These are phyloP conservation scores for Platalea minor DNA, from an alignment of 2,797 vertebrate genomes.

Conservation along the genomic window DNA sequence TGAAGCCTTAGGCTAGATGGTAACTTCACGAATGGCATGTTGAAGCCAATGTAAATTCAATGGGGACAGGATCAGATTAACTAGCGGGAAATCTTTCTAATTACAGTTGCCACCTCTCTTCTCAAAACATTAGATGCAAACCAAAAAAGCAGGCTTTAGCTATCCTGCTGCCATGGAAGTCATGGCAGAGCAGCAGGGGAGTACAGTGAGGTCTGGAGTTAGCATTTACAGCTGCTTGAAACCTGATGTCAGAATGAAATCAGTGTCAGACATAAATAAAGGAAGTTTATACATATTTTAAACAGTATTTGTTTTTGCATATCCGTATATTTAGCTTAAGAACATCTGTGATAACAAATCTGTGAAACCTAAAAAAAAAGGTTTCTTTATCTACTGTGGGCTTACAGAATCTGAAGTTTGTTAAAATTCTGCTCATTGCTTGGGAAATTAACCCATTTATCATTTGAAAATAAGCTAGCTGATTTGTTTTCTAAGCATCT, in stretches of 20 bases:
- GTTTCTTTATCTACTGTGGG: background rate
- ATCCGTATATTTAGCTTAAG: constrained; percentile 53
- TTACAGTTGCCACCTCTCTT: background rate
- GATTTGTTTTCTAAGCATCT: background rate
- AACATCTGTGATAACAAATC: constrained; percentile 63
- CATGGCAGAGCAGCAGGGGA: background rate
- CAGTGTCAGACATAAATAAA: constrained; percentile 60
- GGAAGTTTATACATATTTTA: constrained; percentile 62
- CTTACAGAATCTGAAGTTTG: background rate
- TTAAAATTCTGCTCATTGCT: background rate
- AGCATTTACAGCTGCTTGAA: constrained; percentile 35
- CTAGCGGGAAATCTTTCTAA: background rate
- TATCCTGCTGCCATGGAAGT: background rate
- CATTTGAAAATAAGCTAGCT: background rate
- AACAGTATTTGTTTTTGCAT: constrained; percentile 39
- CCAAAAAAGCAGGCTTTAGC: background rate
- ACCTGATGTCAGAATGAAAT: constrained; percentile 4
- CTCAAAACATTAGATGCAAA: background rate
- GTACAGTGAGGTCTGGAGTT: background rate
- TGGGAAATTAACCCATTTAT: background rate
- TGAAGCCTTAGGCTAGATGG: background rate
- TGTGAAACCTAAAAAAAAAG: background rate
- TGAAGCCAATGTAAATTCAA: background rate
- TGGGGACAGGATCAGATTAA: background rate
- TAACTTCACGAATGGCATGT: background rate